Evolutionary conservation across 2,113 vertebrate genomes (phyloP).

Genomic region (Galeopterus variegatus): DNA sequence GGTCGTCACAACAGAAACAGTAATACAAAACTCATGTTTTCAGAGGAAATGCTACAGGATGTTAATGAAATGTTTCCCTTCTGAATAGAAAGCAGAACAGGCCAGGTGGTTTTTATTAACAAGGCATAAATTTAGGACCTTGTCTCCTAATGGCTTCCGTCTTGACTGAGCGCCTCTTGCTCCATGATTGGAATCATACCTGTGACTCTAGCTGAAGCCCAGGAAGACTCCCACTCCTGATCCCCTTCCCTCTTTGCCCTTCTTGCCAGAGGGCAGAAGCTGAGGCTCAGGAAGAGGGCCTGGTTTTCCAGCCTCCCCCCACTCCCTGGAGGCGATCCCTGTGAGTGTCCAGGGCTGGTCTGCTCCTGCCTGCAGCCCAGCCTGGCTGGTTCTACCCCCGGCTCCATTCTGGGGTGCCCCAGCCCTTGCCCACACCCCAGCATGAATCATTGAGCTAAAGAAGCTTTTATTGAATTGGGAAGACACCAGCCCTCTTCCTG

Average conservation of each 20-base stretch:
- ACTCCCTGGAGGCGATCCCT: neutral
- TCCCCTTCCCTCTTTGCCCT: neutral
- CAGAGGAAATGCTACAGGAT: neutral
- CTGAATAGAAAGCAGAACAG: neutral
- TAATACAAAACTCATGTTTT: neutral
- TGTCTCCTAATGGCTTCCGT: neutral
- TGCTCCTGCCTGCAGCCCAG: too few species aligned
- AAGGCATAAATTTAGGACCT: neutral
- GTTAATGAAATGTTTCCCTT: slow-evolving; percentile 20
- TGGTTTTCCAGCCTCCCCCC: neutral
- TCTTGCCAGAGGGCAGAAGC: neutral
- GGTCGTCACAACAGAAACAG: rapidly evolving
- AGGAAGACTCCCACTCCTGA: neutral
- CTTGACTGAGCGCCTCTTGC: neutral
- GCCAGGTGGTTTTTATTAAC: slow-evolving; percentile 48
- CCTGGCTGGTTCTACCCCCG: neutral
- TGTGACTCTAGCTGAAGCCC: neutral
- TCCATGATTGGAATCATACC: neutral
- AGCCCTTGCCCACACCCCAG: neutral
- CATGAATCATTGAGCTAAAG: neutral
- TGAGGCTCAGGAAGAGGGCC: neutral
- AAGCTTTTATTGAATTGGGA: neutral
- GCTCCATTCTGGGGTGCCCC: neutral
- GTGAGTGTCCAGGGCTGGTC: neutral
- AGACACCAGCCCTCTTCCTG: neutral